These are phyloP conservation scores for Drosophila suzukii DNA, from an alignment of 1,140 invertebrate species.

Conservation along the genomic window DNA sequence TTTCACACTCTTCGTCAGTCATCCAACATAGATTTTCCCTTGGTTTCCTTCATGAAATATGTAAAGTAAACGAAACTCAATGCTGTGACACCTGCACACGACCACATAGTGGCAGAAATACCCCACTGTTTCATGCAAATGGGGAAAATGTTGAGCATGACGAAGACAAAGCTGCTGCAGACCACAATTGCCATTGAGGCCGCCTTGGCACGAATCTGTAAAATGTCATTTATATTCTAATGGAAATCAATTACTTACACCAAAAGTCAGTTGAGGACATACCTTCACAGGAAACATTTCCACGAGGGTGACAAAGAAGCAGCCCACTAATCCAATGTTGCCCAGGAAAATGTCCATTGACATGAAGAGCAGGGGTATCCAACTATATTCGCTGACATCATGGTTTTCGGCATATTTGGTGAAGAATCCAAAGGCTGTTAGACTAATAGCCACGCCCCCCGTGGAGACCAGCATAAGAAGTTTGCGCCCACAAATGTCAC, in stretches of 20 bases:
- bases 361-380: slow-evolving; percentile 70
- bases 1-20: slow-evolving; percentile 38
- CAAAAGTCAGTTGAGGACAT: not conserved
- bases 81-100: slow-evolving; percentile 50
- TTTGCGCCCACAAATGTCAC: slow-evolving; percentile 61
- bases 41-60: slow-evolving; percentile 73
- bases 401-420: slow-evolving; percentile 42
- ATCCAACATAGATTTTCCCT: slow-evolving; percentile 74
- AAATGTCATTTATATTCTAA: not conserved
- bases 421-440: slow-evolving; percentile 47
- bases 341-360: slow-evolving; percentile 69
- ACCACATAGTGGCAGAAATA: slow-evolving; percentile 73
- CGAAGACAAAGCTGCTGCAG: slow-evolving; percentile 63
- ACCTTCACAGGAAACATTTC: slow-evolving; percentile 72
- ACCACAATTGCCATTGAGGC: slow-evolving; percentile 57
- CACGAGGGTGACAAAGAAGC: slow-evolving; percentile 71
- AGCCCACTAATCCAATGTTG: slow-evolving; percentile 67
- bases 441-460: slow-evolving; percentile 50
- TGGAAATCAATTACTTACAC: not conserved
- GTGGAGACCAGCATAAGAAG: slow-evolving; percentile 60
- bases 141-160: slow-evolving; percentile 68
- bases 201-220: slow-evolving; percentile 71
- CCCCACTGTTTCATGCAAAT: slow-evolving; percentile 64
- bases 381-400: slow-evolving; percentile 59
- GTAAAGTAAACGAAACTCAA: slow-evolving; percentile 57